Percentiles rank a stretch among this genome's conserved stretches.
Conservation (phyloP, 2,113 vertebrate species). For the Nesospiza acunhae region DNA sequence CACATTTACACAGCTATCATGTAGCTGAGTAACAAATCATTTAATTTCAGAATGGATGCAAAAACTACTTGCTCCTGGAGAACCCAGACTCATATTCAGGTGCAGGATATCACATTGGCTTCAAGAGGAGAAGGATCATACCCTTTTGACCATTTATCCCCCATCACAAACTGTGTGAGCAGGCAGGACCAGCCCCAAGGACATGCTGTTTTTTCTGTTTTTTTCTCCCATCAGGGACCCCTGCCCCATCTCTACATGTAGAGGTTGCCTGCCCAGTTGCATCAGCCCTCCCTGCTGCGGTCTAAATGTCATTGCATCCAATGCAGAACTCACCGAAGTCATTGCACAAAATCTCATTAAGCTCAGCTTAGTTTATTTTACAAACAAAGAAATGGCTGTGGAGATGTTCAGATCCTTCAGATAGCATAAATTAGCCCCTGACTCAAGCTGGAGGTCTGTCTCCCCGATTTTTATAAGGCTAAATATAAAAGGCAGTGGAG, state of each 20-base stretch:
- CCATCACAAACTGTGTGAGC: background rate
- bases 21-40: background rate
- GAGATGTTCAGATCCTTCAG: background rate
- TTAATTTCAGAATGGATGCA: background rate
- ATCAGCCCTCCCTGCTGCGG: accelerated
- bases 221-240: background rate
- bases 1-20: background rate
- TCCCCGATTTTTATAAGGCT: background rate
- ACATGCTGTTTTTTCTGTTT: background rate
- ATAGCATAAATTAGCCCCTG: background rate
- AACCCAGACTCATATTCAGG: background rate
- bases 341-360: background rate
- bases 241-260: too few relatives aligned
- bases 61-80: background rate
- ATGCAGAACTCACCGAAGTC: background rate
- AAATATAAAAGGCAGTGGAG: background rate
- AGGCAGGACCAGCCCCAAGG: background rate
- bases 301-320: background rate
- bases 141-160: background rate
- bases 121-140: background rate
- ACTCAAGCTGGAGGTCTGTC: background rate
- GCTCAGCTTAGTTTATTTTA: slow-evolving; percentile 9
- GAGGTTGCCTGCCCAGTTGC: background rate
- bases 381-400: background rate
- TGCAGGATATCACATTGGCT: background rate